Evolutionary conservation across 1,140 invertebrate genomes (phyloP).

Genomic region (Trichoplusia ni): DNA sequence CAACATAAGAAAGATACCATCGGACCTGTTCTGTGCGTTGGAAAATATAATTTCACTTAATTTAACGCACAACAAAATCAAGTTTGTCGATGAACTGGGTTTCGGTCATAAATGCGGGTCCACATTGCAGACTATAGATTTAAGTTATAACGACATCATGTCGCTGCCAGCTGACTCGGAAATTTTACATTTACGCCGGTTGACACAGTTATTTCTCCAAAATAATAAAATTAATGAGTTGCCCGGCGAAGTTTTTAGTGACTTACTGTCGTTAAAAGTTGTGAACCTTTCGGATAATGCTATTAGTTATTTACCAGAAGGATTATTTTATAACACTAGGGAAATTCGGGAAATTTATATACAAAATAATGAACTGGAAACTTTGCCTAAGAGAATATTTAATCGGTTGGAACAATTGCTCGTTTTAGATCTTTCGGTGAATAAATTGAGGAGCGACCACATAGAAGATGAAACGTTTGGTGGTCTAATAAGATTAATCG

Average conservation of each 20-base stretch:
- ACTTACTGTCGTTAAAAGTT: slow-evolving; percentile 86
- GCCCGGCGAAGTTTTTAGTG: slow-evolving; percentile 85
- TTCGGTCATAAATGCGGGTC: slow-evolving; percentile 82
- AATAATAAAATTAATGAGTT: slow-evolving; percentile 88
- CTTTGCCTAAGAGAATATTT: slow-evolving; percentile 86
- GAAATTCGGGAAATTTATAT: slow-evolving; percentile 89
- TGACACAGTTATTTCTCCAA: slow-evolving; percentile 88
- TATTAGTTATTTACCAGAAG: slow-evolving; percentile 86
- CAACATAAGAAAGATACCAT: slow-evolving; percentile 87
- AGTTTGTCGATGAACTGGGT: slow-evolving; percentile 85
- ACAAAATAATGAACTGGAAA: slow-evolving; percentile 87
- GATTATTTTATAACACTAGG: slow-evolving; percentile 86
- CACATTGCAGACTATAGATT: slow-evolving; percentile 86
- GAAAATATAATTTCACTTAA: slow-evolving; percentile 88
- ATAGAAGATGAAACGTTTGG: slow-evolving; percentile 86
- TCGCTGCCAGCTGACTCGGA: slow-evolving; percentile 86
- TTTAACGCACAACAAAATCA: slow-evolving; percentile 88
- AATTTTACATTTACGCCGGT: slow-evolving; percentile 84
- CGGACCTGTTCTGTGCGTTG: slow-evolving; percentile 87
- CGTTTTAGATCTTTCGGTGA: slow-evolving; percentile 87
- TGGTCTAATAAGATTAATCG: slow-evolving; percentile 86
- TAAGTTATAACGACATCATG: slow-evolving; percentile 88
- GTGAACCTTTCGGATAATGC: slow-evolving; percentile 91
- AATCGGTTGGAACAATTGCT: slow-evolving; percentile 86
- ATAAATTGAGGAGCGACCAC: slow-evolving; percentile 87